Conservation (phyloP, 2,888 invertebrate species). For the Melanargia galathea region DNA sequence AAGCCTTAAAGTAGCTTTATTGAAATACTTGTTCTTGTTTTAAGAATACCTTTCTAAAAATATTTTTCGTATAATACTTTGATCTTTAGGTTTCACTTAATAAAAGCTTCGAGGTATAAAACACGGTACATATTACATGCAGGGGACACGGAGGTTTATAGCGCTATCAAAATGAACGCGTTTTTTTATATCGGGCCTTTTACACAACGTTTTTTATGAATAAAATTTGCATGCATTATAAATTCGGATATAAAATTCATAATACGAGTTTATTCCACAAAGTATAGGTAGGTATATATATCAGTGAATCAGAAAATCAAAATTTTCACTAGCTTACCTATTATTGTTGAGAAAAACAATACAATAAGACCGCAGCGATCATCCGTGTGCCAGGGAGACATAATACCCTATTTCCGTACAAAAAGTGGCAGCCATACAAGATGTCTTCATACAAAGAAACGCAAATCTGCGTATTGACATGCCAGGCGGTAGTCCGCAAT, state of each 20-base stretch:
- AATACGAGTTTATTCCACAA: background rate
- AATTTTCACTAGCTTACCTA: too few species aligned
- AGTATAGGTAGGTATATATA: background rate
- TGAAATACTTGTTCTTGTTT: too few species aligned
- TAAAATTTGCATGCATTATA: conserved; percentile 20
- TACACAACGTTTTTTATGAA: conserved; percentile 36
- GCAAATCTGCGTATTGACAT: too few species aligned
- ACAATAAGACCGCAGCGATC: too few species aligned
- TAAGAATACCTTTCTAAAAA: too few species aligned
- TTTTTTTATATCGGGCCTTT: conserved; percentile 38
- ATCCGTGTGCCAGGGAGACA: too few species aligned
- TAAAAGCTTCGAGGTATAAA: conserved; percentile 35
- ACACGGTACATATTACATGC: conserved; percentile 43
- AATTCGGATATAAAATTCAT: conserved; percentile 1
- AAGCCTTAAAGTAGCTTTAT: too few species aligned
- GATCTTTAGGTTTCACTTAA: conserved; percentile 24
- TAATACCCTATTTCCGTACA: too few species aligned
- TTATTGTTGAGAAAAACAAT: too few species aligned
- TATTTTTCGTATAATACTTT: background rate
- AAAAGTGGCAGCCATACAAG: too few species aligned
- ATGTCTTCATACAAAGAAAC: too few species aligned
- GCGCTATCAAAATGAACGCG: conserved; percentile 44
- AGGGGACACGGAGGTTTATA: conserved; percentile 42
- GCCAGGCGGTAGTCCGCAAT: too few species aligned
- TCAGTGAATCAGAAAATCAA: background rate